Conservation (phyloP, 2,113 vertebrate species). For the Charina bottae region DNA sequence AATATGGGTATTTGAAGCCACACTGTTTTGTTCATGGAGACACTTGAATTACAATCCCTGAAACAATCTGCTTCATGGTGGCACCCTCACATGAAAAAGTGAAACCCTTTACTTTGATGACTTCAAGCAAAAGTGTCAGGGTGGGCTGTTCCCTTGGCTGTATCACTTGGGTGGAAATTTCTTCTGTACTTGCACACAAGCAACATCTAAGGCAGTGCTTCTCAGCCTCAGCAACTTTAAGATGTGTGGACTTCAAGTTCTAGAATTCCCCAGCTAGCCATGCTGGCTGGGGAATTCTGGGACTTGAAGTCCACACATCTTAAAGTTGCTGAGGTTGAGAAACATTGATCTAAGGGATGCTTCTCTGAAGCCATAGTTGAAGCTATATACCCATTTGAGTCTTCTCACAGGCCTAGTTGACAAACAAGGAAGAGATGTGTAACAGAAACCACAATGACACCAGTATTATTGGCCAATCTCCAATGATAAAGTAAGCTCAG, state of each 20-base stretch:
- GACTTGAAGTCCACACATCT: too few relatives aligned
- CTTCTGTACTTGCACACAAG: neutral
- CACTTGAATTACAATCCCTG: neutral
- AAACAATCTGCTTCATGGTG: neutral
- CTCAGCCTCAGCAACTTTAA: too few relatives aligned
- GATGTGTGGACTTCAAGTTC: too few relatives aligned
- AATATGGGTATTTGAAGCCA: neutral
- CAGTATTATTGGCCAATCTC: neutral
- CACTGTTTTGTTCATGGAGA: neutral
- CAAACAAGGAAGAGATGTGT: neutral
- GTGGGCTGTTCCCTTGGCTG: neutral
- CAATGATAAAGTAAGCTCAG: neutral
- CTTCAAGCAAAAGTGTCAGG: neutral
- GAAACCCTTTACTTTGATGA: neutral
- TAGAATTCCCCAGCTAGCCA: too few relatives aligned
- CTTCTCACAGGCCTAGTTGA: neutral
- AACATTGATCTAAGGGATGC: neutral
- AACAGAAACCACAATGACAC: neutral
- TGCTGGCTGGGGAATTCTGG: too few relatives aligned
- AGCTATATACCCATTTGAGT: neutral
- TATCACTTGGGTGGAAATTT: neutral
- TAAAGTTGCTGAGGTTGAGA: too few relatives aligned
- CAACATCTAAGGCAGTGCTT: too few relatives aligned
- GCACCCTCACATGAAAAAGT: neutral
- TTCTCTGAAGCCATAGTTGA: neutral